A percentile compares a stretch with the other conserved stretches of the same genome.
Evolutionary conservation across 1,140 invertebrate genomes (phyloP).

Genomic region (Zaprionus taronus): DNA sequence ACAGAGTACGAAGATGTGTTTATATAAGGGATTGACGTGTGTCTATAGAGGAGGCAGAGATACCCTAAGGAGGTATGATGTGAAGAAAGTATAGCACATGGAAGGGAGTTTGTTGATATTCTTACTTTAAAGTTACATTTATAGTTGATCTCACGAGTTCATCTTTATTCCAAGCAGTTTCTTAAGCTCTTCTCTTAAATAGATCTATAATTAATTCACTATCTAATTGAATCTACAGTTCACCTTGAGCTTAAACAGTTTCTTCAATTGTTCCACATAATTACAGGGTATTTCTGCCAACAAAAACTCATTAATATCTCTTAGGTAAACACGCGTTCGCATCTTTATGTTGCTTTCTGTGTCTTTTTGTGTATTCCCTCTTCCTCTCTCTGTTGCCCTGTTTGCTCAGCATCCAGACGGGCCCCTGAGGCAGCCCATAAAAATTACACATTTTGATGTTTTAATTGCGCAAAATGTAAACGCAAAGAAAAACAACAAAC

Average conservation of each 20-base stretch:
- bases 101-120: not conserved
- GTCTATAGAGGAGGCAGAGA: not conserved
- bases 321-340: not conserved
- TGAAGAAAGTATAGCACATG: too few species aligned
- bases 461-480: constrained; percentile 51
- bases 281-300: not conserved
- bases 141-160: too few species aligned
- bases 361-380: constrained; percentile 12
- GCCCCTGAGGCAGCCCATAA: constrained; percentile 42
- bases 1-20: constrained; percentile 50
- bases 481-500: constrained; percentile 36
- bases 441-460: constrained; percentile 61
- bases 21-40: constrained; percentile 9
- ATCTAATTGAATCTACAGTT: not conserved
- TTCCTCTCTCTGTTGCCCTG: not conserved
- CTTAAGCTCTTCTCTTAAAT: too few species aligned
- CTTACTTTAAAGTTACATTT: not conserved
- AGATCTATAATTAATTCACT: too few species aligned
- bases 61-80: constrained; percentile 2
- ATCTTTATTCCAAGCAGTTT: too few species aligned
- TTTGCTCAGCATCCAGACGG: constrained; percentile 22
- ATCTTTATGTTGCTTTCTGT: not conserved
- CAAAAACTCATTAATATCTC: constrained; percentile 6
- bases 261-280: not conserved
- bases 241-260: not conserved